Conservation (phyloP, 2,888 invertebrate species). For the Cephus pygmeus region DNA sequence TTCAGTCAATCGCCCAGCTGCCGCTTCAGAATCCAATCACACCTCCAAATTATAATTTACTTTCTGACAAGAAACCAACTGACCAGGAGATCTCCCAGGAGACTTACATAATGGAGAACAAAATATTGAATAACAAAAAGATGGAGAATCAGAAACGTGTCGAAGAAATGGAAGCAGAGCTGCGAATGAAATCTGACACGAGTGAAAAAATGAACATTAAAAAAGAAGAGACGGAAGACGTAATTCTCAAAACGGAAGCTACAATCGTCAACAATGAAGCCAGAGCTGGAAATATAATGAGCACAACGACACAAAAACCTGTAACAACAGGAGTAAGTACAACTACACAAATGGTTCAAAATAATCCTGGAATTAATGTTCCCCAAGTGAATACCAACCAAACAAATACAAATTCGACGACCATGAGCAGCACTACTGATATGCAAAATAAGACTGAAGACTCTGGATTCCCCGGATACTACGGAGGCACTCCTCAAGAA, state of each 20-base stretch:
- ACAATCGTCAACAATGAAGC: background rate
- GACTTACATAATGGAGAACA: slow-evolving; percentile 22
- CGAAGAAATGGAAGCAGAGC: background rate
- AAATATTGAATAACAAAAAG: slow-evolving; percentile 22
- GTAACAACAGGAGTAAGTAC: background rate
- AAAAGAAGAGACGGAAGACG: background rate
- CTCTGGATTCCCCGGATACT: slow-evolving; percentile 42
- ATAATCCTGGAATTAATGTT: background rate
- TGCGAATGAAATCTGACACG: background rate
- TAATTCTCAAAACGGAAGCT: background rate
- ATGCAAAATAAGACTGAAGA: slow-evolving; percentile 22
- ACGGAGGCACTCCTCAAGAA: slow-evolving; percentile 52
- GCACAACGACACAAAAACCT: background rate
- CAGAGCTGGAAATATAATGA: background rate
- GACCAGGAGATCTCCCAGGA: slow-evolving; percentile 20
- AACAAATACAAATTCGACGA: background rate
- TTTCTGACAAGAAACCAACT: background rate
- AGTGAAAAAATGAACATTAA: background rate
- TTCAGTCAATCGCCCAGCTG: slow-evolving; percentile 18
- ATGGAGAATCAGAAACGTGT: slow-evolving; percentile 1
- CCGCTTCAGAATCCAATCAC: background rate
- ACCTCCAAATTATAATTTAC: background rate
- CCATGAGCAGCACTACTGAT: slow-evolving; percentile 4
- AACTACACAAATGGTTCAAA: background rate
- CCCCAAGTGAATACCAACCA: background rate